Evolutionary conservation across 1,140 invertebrate species (phyloP), one percentile per base, ranked within the genome.

Genomic region (Luehdorfia chinensis): DNA sequence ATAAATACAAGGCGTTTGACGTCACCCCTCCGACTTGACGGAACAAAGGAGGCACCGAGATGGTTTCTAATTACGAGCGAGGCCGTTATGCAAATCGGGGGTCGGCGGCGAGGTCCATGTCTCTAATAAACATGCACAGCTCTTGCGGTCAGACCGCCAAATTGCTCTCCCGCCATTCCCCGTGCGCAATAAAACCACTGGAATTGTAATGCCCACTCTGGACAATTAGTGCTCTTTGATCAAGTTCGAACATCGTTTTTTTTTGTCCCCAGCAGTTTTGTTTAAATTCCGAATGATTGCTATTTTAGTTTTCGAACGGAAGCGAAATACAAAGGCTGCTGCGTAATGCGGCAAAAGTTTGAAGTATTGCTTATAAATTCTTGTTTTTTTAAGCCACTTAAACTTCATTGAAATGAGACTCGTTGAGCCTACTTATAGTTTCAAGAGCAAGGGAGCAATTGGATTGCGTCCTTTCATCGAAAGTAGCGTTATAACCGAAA

Each of bases 31-130:
- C 63, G 69, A 73, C 75, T 66, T 65, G 69, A 73, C 66, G 63
- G 63, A 59, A 73, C 73, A 81, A 81, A 81, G 77, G 75, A 72
- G 68, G 68, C 57, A 60, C 71, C 67, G 75, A 81, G 77, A 81
- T 77, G 74, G 75, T 77, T 83, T 79, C 78, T 83, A 83, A 83
- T 83, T 83, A 83, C 78, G 78, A 72, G 72, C 65, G 74, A 66
- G 74, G 73, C 66, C 72, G 75, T 79, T 83, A 79, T 83, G 78
- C 78, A 83, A 79, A 83, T 83, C 73, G 73, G 60, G 71, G 66
- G 59, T 48, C 50, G 60, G 64, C 64, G 64, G 59, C 61, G 56
- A 61, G 65, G 62, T 73, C 69, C 66, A 70, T 75, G 75, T 79
- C 74, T 83, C 63, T 83, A 83, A 83, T 83, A 79, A 79, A 83